These are phyloP conservation scores for Siniperca undulata DNA, from an alignment of 2,797 vertebrate species.

Conservation along the genomic window DNA sequence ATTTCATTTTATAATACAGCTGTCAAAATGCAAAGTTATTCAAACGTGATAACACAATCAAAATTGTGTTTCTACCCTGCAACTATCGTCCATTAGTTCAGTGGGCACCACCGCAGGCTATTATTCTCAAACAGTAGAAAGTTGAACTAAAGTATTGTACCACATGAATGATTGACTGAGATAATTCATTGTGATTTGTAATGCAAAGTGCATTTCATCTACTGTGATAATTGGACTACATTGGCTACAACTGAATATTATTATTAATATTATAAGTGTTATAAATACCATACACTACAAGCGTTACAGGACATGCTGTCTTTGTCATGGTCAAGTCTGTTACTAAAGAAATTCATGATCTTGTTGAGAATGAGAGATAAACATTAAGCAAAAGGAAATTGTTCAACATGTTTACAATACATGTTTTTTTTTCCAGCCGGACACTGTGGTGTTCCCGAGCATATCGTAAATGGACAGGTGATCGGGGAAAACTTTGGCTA, in stretches of 20 bases:
- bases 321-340: not conserved
- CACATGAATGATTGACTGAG: constrained; percentile 19
- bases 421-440: constrained; percentile 85
- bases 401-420: not conserved
- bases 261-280: not conserved
- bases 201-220: not conserved
- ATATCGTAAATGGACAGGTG: constrained; percentile 97
- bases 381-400: not conserved
- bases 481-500: constrained; percentile 99
- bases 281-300: not conserved
- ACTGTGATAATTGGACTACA: constrained; percentile 4
- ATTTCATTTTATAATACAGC: constrained; percentile 59
- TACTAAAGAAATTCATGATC: not conserved
- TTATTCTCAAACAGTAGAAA: constrained; percentile 32
- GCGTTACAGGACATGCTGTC: not conserved
- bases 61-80: constrained; percentile 44
- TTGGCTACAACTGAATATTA: not conserved
- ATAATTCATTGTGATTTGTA: constrained; percentile 25
- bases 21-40: constrained; percentile 73
- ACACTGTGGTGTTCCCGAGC: constrained; percentile 95
- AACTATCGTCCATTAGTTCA: constrained; percentile 40
- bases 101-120: constrained; percentile 2
- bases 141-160: constrained; percentile 20
- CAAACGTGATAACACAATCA: constrained; percentile 58
- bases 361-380: not conserved